Conservation (phyloP, 2,797 vertebrate species). For the Acridotheres tristis region DNA sequence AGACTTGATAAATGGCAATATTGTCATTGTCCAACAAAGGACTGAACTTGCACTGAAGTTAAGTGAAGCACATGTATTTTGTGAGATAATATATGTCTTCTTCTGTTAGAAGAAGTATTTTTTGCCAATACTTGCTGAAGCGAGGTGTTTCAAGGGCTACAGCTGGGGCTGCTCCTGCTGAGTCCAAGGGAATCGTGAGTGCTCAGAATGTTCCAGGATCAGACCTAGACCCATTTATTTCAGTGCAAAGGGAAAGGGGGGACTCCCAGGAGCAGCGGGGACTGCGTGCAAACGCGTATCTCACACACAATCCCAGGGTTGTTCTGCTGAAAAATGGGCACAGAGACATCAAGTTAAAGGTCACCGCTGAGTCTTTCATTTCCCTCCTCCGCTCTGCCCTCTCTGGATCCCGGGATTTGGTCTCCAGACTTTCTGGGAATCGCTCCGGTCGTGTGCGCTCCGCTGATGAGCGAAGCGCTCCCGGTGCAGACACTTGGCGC, state of each 20-base stretch:
- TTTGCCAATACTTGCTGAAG: not conserved
- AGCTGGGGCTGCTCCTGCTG: not conserved
- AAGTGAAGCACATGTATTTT: not conserved
- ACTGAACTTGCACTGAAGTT: not conserved
- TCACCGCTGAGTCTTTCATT: not conserved
- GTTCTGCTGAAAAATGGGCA: not conserved
- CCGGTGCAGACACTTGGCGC: slow-evolving; percentile 27
- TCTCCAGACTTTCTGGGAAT: not conserved
- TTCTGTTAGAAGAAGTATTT: not conserved
- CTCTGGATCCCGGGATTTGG: not conserved
- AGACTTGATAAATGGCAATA: not conserved
- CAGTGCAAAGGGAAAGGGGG: not conserved
- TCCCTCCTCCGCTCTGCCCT: not conserved
- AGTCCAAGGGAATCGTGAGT: not conserved
- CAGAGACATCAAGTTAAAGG: slow-evolving; percentile 5
- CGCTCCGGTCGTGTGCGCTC: not conserved
- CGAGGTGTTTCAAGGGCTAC: not conserved
- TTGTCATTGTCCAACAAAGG: not conserved
- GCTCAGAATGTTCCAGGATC: not conserved
- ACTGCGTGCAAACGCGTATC: not conserved
- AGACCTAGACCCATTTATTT: not conserved
- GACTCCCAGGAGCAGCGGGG: not conserved
- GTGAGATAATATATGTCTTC: not conserved
- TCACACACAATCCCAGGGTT: not conserved
- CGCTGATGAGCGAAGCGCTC: not conserved